phyloP scores from a whole-genome alignment of 2,797 vertebrate species.

The Naso thynnoides region DNA sequence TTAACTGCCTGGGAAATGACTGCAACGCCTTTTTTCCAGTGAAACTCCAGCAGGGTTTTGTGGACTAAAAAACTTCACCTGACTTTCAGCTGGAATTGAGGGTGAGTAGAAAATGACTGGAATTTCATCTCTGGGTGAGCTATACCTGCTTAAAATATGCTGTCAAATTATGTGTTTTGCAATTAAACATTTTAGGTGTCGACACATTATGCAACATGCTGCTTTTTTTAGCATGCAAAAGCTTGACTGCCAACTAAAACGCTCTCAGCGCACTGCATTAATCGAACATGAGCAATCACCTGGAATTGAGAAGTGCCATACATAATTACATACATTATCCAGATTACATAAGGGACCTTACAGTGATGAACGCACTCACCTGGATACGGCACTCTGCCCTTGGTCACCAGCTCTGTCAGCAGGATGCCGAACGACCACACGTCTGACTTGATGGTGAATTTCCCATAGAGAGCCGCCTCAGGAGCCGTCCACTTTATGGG shows the following conservation, averaged over 20 bases:
- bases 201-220: constrained; percentile 59
- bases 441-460: constrained; percentile 99
- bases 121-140: no score
- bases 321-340: no score
- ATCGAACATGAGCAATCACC: constrained; percentile 28
- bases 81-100: no score
- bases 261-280: constrained; percentile 16
- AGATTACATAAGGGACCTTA: constrained; percentile 11
- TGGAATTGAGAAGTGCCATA: constrained; percentile 8
- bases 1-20: no score
- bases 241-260: background rate
- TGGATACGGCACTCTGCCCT: constrained; percentile 98
- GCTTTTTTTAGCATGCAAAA: constrained; percentile 42
- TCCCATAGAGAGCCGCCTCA: constrained; percentile 95
- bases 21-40: no score
- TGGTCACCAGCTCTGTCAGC: constrained; percentile 98
- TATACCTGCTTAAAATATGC: background rate
- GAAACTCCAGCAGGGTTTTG: no score
- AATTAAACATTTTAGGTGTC: constrained; percentile 23
- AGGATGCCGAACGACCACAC: constrained; percentile 99
- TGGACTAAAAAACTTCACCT: no score
- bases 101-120: no score
- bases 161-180: background rate
- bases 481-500: constrained; percentile 99
- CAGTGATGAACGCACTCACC: constrained; percentile 81